These are phyloP conservation scores for Turritopsis dohrnii DNA, from an alignment of 30 jellyfish, hydroid and myxozoan genomes.

Conservation along the genomic window DNA sequence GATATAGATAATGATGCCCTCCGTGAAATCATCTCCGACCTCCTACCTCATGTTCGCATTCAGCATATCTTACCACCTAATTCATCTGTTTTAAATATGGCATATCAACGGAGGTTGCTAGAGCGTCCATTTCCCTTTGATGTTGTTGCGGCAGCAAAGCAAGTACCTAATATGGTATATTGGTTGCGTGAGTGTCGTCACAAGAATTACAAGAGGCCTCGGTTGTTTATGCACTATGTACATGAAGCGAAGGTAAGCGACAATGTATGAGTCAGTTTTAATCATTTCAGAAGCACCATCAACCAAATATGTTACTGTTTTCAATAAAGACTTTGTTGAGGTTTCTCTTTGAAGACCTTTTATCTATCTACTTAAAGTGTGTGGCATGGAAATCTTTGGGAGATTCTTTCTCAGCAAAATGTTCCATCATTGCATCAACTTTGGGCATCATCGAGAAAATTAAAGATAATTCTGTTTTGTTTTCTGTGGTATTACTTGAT, in stretches of 20 bases:
- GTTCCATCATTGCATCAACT: too few species aligned
- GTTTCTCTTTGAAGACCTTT: too few species aligned
- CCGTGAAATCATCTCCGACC: constrained; percentile 45
- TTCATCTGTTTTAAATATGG: constrained; percentile 64
- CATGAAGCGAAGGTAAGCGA: constrained; percentile 92
- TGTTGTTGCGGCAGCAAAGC: constrained; percentile 50
- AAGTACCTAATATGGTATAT: constrained; percentile 18
- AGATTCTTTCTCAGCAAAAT: too few species aligned
- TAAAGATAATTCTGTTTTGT: too few species aligned
- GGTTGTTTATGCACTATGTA: constrained; percentile 63
- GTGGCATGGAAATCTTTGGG: too few species aligned
- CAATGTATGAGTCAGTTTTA: too few species aligned
- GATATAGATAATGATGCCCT: constrained; percentile 65
- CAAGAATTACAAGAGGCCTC: constrained; percentile 52
- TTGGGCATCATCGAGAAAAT: too few species aligned
- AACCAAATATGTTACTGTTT: too few species aligned
- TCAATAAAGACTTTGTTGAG: too few species aligned
- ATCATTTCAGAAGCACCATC: too few species aligned
- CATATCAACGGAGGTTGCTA: constrained; percentile 78
- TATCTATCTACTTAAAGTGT: too few species aligned
- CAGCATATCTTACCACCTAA: constrained; percentile 66
- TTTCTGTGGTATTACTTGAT: too few species aligned
- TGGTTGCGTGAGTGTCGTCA: constrained; percentile 34
- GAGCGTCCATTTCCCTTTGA: constrained; percentile 72
- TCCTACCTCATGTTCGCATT: constrained; percentile 55